phyloP scores from a whole-genome alignment of 92 coral and sea anemone species.

The Bergia sp. region DNA sequence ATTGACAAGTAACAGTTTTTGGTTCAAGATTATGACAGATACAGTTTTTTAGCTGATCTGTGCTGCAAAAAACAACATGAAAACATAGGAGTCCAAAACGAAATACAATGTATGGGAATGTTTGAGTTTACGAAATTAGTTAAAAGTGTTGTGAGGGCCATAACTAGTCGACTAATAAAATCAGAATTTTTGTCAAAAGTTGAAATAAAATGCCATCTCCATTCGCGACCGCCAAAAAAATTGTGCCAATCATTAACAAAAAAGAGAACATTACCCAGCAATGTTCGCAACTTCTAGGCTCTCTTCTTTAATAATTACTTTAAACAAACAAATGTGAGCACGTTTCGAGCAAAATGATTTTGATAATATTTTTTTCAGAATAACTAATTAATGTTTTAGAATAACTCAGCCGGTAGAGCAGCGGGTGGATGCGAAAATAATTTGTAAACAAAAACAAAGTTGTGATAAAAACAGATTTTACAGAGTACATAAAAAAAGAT shows the following conservation, averaged over 20 bases:
- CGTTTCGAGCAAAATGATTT: too few relatives aligned
- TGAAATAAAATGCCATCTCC: not conserved
- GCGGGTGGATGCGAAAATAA: not conserved
- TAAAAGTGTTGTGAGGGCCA: not conserved
- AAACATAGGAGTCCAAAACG: not conserved
- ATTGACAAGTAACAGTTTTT: not conserved
- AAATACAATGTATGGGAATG: too few relatives aligned
- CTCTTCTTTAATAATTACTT: not conserved
- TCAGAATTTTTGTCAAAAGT: not conserved
- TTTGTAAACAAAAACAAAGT: not conserved
- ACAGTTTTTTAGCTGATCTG: not conserved
- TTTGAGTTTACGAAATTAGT: not conserved
- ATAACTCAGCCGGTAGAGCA: not conserved
- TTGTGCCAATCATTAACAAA: not conserved
- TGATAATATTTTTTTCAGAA: not conserved
- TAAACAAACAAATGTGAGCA: not conserved
- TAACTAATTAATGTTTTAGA: not conserved
- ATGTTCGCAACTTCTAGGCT: not conserved
- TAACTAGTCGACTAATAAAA: not conserved
- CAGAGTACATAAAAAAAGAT: not conserved
- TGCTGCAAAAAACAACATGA: too few relatives aligned
- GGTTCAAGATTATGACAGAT: not conserved
- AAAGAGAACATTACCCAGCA: not conserved
- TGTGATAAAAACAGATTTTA: not conserved
- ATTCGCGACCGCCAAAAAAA: not conserved